Evolutionary conservation across 2,113 vertebrate genomes (phyloP).

Genomic region (Callorhinus ursinus): DNA sequence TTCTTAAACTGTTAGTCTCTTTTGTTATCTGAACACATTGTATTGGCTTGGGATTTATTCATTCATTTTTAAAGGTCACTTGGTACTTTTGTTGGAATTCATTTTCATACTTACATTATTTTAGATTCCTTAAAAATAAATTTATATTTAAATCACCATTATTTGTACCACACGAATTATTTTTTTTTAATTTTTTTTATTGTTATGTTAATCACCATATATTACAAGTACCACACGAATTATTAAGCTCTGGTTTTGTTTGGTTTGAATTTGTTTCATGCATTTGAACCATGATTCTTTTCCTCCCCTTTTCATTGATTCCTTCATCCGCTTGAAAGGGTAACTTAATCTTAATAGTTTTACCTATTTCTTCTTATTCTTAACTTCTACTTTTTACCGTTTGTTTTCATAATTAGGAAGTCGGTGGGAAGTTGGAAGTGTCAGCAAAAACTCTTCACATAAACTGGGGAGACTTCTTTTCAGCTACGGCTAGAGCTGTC

Average conservation of each 20-base stretch:
- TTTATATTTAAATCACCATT: background rate
- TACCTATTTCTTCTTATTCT: background rate
- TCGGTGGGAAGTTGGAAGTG: background rate
- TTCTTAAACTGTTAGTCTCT: background rate
- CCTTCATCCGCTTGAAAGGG: background rate
- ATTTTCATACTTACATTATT: background rate
- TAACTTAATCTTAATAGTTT: background rate
- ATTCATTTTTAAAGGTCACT: background rate
- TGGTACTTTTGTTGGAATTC: background rate
- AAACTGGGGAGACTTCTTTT: background rate
- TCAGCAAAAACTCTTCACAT: background rate
- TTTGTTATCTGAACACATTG: conserved; percentile 7
- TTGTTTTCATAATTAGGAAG: background rate
- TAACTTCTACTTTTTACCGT: background rate
- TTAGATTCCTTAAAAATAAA: background rate
- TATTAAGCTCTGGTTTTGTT: background rate
- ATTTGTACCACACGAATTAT: background rate
- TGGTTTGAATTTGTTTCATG: background rate
- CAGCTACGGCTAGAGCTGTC: conserved; percentile 3
- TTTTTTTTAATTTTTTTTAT: no score
- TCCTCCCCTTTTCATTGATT: background rate
- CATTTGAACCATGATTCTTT: background rate
- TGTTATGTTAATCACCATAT: no score
- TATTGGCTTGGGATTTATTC: background rate
- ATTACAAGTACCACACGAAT: background rate